Base-by-base conservation (phyloP, 1,140 invertebrate genomes). In the Pseudomyrmex flavicornis region DNA sequence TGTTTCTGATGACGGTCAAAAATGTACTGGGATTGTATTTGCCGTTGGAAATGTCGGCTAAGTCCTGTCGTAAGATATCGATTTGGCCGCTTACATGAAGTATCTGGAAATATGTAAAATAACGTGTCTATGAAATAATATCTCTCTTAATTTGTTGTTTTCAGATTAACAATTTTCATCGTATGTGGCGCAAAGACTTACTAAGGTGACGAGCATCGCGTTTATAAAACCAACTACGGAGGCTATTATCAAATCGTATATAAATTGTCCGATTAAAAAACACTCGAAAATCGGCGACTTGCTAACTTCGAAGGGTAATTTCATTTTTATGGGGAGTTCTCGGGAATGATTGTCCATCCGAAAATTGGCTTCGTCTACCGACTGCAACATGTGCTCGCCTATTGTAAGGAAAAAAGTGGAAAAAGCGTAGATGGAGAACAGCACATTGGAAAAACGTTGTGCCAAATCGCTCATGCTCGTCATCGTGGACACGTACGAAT, bases 311-410 rank as follows among this genome's bases (percentile, higher is more conserved):
- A 87, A 87, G 2, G 87, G 87, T 13, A 87, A 46, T 58, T 88
- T 61, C 87, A 88, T 88, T 82, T 85, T 84, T 9, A 88, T 26
- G 7, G 84, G 48, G 1, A 88, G 69, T 56, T 88, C 65, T 20
- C 72, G 56, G 35, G 76, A 48, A 26, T 10, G 58, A 35, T 80
- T 76, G 13, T 9, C 13, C 10, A 58, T 12, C 7, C 46, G 76
- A n/a, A n/a, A n/a, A 59, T 9, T 50, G 17, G n/a, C n/a, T 2
- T 68, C 22, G n/a, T 59, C n/a, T 9, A 44, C 26, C 9, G 59
- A 56, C 8, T 66, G 72, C 3, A 77, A 2, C 2, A 77, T 12
- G 17, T 77, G 61, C 20, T 65, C 72, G n/a, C 72, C 82, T 26
- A 76, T 83, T 3, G 70, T 54, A 8, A 65, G 59, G 22, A 74